phyloP scores from a whole-genome alignment of 2,113 vertebrate genomes.

The Xiphias gladius region DNA sequence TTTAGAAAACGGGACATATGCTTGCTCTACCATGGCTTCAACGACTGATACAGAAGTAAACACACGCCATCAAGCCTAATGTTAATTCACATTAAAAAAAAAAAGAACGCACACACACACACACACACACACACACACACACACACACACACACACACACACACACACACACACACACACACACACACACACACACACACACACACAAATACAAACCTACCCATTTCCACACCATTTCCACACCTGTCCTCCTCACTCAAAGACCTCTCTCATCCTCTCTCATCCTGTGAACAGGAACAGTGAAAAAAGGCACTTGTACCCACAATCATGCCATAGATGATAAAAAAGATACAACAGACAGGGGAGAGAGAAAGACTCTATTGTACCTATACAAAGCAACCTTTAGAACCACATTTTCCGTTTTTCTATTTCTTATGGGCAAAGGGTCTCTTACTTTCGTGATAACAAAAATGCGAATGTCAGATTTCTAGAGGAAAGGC shows the following conservation, averaged over 20 bases:
- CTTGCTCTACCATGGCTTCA: constrained; percentile 27
- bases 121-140: constrained; percentile 12
- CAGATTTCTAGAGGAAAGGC: constrained; percentile 46
- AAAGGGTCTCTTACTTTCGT: constrained; percentile 40
- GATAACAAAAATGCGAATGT: constrained; percentile 41
- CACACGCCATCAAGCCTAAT: background rate
- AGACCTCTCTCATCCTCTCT: constrained; percentile 39
- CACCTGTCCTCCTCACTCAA: constrained; percentile 30
- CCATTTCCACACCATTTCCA: constrained; percentile 28
- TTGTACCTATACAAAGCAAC: constrained; percentile 56
- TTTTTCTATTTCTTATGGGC: constrained; percentile 46
- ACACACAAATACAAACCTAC: constrained; percentile 34
- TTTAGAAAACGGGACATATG: constrained; percentile 40
- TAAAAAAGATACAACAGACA: constrained; percentile 50
- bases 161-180: constrained; percentile 12
- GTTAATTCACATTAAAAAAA: constrained; percentile 21
- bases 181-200: constrained; percentile 18
- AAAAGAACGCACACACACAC: background rate
- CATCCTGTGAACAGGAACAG: constrained; percentile 13
- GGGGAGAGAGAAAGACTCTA: constrained; percentile 31
- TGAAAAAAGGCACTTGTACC: constrained; percentile 53
- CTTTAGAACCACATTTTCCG: constrained; percentile 37
- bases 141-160: constrained; percentile 12
- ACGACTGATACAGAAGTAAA: constrained; percentile 12
- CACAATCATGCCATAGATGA: constrained; percentile 41